Evolutionary conservation across 2,888 invertebrate genomes (phyloP).

Genomic region (Exocentrus adspersus): DNA sequence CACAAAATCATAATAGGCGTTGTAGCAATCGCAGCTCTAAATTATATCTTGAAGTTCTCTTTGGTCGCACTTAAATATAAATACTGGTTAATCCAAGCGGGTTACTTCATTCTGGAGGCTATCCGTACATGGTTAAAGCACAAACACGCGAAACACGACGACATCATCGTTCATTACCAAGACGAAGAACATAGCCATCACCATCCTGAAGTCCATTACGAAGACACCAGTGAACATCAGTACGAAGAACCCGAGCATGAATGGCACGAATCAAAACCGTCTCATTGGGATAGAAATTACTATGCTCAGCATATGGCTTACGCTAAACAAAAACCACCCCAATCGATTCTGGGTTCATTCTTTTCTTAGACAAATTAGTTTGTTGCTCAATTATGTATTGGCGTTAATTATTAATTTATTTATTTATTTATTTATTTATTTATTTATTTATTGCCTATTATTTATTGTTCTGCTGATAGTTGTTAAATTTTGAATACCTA

Average conservation of each 20-base stretch:
- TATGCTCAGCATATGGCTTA: conserved; percentile 55
- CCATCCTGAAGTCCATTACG: conserved; percentile 31
- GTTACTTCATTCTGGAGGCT: conserved; percentile 75
- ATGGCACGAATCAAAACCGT: conserved; percentile 3
- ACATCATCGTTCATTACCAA: conserved; percentile 33
- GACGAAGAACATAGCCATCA: conserved; percentile 42
- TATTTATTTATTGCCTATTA: background rate
- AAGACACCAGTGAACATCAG: conserved; percentile 27
- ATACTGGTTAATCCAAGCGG: conserved; percentile 77
- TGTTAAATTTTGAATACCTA: no score
- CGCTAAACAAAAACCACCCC: conserved; percentile 50
- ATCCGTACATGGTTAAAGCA: conserved; percentile 78
- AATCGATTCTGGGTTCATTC: conserved; percentile 17
- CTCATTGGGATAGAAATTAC: conserved; percentile 50
- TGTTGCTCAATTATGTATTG: conserved; percentile 6
- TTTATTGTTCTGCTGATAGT: no score
- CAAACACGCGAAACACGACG: conserved; percentile 69
- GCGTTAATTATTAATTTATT: conserved; percentile 14
- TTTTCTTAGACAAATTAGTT: conserved; percentile 20
- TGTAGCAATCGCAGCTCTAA: conserved; percentile 74
- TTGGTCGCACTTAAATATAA: conserved; percentile 79
- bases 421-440: conserved; percentile 14
- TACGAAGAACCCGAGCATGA: conserved; percentile 22
- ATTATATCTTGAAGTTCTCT: conserved; percentile 77
- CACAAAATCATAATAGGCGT: conserved; percentile 74